Evolutionary conservation across 2,797 vertebrate genomes (phyloP).

Genomic region (Chromis chromis): DNA sequence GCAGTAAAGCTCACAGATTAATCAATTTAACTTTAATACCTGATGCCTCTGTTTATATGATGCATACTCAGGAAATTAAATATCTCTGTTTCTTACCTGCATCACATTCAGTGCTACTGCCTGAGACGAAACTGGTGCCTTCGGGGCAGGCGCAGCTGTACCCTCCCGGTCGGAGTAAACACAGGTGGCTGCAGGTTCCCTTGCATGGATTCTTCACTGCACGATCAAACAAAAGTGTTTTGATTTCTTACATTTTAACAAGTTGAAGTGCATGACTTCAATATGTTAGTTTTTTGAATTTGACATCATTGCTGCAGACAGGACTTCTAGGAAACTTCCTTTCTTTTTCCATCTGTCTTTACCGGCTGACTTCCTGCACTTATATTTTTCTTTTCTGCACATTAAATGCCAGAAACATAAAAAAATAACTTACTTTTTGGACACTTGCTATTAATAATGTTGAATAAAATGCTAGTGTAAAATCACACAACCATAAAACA

Average conservation of each 20-base stretch:
- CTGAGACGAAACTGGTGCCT: slow-evolving; percentile 70
- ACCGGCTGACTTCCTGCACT: too few relatives aligned
- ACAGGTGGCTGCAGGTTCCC: slow-evolving; percentile 82
- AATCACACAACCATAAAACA: too few relatives aligned
- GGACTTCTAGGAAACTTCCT: too few relatives aligned
- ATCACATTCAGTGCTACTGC: slow-evolving; percentile 80
- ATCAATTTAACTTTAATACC: background rate
- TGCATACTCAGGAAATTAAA: background rate
- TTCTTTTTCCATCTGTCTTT: too few relatives aligned
- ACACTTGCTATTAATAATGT: too few relatives aligned
- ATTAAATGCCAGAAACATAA: background rate
- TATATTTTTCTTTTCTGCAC: background rate
- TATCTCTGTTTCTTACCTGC: slow-evolving; percentile 57
- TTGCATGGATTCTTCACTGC: slow-evolving; percentile 83
- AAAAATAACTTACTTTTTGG: background rate
- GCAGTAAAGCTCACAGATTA: background rate
- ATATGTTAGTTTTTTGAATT: background rate
- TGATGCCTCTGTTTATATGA: background rate
- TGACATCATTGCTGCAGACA: too few relatives aligned
- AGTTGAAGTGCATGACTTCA: background rate
- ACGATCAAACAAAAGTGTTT: background rate
- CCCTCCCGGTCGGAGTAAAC: slow-evolving; percentile 78
- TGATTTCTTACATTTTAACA: background rate
- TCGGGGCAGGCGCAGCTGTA: slow-evolving; percentile 83
- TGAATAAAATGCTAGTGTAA: too few relatives aligned